phyloP scores from a whole-genome alignment of 2,797 vertebrate genomes.

The Falco columbarius region DNA sequence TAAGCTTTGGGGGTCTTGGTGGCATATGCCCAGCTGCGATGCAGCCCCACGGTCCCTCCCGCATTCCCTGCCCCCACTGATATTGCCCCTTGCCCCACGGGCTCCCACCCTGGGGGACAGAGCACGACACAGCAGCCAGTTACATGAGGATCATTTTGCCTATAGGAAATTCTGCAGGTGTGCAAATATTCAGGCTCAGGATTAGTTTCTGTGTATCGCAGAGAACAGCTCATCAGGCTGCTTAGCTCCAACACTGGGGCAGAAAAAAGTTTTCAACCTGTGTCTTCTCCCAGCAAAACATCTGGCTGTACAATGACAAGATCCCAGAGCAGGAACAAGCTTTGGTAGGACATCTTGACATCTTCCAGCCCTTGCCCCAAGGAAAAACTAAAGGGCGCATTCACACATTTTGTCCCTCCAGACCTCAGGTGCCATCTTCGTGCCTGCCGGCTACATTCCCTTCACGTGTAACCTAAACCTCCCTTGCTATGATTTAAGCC shows the following conservation, averaged over 20 bases:
- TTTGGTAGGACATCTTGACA: not conserved
- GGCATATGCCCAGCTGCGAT: rapidly evolving
- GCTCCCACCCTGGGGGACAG: not conserved
- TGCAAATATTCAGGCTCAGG: not conserved
- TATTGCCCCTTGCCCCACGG: not conserved
- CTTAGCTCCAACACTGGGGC: not conserved
- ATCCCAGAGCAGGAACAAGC: not conserved
- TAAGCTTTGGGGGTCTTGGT: not conserved
- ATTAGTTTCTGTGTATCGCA: not conserved
- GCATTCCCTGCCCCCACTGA: not conserved
- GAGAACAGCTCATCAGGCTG: rapidly evolving
- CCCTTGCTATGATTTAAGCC: not conserved
- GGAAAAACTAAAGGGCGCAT: not conserved
- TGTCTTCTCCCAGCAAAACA: not conserved
- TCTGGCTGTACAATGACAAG: not conserved
- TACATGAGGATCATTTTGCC: not conserved
- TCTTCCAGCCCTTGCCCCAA: not conserved
- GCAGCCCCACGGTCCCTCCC: not conserved
- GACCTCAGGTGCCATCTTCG: not conserved
- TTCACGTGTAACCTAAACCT: not conserved
- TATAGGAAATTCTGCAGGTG: not conserved
- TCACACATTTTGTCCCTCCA: not conserved
- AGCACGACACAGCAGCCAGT: not conserved
- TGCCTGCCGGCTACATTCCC: not conserved
- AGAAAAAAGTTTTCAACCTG: not conserved